Base-by-base conservation (phyloP, 2,888 invertebrate species). In the Meteorus colon region DNA sequence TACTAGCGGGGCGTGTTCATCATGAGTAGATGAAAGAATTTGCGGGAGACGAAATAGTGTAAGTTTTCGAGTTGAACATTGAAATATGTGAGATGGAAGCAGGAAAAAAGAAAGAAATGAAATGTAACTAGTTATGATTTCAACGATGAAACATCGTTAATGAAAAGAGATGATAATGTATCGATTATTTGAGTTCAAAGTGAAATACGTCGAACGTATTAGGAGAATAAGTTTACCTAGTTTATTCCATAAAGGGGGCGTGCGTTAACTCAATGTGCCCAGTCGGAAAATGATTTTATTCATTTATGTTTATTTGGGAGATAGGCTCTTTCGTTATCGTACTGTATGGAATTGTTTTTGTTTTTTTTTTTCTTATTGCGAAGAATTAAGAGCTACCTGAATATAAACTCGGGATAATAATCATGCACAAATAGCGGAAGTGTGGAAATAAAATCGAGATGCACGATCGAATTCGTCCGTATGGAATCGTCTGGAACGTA, bases 291-390 rank as follows among this genome's bases (percentile, higher is more conserved):
- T 81, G 81, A 76, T 85, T 85, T 86, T 86, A 85, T 86, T 86
- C 87, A 83, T 80, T 80, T 83, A 80, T 80, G 81, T 84, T 85
- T 82, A 85, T 82, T 84, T 84, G 81, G 82, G 71, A 82, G 85
- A 84, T 82, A 80, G 83, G 82, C 81, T 82, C 82, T 84, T 85
- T 80, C 77, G 81, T 81, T 74, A 76, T 59, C 74, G 68, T 62
- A 74, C 62, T 60, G 70, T 16, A 55, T n/a, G 41, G 27, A 41
- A 60, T 65, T 41, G 34, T 48, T 76, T 76, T 76, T 76, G 78
- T 72, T 75, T 77, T 78, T 75, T 78, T 67, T 63, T 63, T 74
- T 74, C 55, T 41, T 31, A 34, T 29, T 27, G 48, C 10, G 68
- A 69, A 19, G 31, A 63, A 69, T 68, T 16, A n/a, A 10, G 45